Percentiles rank a stretch among this genome's conserved stretches.
phyloP scores from a whole-genome alignment of 2,113 vertebrate species.

The Neolamprologus sp. region DNA sequence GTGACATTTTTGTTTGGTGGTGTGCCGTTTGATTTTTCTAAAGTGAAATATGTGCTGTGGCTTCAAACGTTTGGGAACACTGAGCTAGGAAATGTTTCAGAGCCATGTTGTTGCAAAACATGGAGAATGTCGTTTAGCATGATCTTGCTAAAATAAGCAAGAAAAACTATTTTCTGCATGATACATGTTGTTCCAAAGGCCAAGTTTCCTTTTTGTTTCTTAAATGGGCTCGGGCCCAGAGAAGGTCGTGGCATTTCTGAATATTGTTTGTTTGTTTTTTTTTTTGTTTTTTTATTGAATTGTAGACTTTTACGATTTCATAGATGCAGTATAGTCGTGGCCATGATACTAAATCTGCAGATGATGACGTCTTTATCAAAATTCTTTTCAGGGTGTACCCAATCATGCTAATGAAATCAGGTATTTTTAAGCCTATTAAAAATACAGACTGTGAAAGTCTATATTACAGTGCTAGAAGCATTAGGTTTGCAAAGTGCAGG shows the following conservation, averaged over 20 bases:
- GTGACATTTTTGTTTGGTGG: neutral
- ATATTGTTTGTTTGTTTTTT: neutral
- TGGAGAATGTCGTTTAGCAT: neutral
- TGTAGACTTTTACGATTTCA: neutral
- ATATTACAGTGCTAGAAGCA: neutral
- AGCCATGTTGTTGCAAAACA: neutral
- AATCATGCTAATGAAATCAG: neutral
- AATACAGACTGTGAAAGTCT: neutral
- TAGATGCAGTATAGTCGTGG: neutral
- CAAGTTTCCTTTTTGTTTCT: neutral
- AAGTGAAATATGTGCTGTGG: neutral
- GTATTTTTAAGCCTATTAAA: neutral
- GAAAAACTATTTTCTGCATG: neutral
- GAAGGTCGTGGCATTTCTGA: neutral
- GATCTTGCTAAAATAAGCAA: neutral
- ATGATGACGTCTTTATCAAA: neutral
- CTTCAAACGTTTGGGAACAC: neutral
- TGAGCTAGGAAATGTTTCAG: neutral
- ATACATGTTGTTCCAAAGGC: neutral
- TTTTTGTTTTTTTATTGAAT: rapidly evolving
- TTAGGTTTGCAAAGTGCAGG: neutral
- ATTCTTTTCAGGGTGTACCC: neutral
- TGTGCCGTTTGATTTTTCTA: neutral
- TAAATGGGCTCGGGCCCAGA: neutral
- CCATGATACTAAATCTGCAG: neutral